Percentiles rank a stretch among this genome's conserved stretches.
Evolutionary conservation across 2,113 vertebrate genomes (phyloP).

Genomic region (Pseudopodoces humilis): DNA sequence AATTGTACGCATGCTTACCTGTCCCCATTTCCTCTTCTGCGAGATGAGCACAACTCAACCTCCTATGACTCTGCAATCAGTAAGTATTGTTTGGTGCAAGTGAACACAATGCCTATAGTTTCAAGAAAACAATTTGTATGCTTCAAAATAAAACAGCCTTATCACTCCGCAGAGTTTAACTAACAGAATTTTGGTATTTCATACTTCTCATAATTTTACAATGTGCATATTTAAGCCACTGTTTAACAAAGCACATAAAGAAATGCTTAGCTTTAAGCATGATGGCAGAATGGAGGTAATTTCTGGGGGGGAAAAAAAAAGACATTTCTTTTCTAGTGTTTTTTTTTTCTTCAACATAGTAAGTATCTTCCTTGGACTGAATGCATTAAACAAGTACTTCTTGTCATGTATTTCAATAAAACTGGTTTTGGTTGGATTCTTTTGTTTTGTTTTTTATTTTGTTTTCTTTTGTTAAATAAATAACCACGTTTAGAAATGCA

Average conservation of each 20-base stretch:
- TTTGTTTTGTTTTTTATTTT: not conserved
- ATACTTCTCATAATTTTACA: not conserved
- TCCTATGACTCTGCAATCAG: conserved; percentile 88
- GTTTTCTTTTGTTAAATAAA: not conserved
- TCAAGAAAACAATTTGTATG: not conserved
- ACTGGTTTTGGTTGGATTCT: not conserved
- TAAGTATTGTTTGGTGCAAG: conserved; percentile 72
- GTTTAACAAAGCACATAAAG: not conserved
- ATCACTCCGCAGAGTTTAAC: not conserved
- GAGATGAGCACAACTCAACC: conserved; percentile 84
- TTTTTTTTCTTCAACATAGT: not conserved
- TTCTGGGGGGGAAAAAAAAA: not conserved
- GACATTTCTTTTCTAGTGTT: not conserved
- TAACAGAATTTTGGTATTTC: conserved; percentile 1
- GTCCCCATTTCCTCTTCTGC: conserved; percentile 87
- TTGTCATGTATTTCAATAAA: not conserved
- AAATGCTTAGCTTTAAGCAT: not conserved
- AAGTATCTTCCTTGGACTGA: not conserved
- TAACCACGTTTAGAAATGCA: not conserved
- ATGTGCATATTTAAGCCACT: not conserved
- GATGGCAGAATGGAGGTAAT: not conserved
- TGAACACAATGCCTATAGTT: not conserved
- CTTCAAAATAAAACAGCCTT: not conserved
- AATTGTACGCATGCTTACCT: conserved; percentile 89
- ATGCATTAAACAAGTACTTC: not conserved